Conservation (phyloP, 2,888 invertebrate genomes). For the Epinotia demarniana region DNA sequence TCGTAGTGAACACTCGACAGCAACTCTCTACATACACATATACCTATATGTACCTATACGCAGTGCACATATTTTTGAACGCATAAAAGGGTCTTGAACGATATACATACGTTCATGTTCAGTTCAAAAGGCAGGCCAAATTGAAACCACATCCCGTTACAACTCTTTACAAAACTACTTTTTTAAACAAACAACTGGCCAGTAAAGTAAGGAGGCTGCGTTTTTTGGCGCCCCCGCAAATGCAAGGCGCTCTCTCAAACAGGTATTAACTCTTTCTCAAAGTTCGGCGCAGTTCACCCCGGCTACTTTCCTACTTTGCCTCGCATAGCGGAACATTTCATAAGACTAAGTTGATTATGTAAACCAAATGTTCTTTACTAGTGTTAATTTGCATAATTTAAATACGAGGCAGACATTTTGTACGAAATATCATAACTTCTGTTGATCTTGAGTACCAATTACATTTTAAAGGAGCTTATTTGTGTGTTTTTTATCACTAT, state of each 20-base stretch:
- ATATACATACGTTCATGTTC: no score
- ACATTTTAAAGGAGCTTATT: no score
- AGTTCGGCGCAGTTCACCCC: neutral
- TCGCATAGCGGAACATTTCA: constrained; percentile 4
- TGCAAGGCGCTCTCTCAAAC: neutral
- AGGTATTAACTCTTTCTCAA: neutral
- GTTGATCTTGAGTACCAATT: neutral
- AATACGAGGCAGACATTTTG: neutral
- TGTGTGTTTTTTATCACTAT: no score
- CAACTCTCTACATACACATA: no score
- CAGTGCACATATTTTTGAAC: no score
- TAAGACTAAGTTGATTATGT: constrained; percentile 1
- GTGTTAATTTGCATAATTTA: neutral
- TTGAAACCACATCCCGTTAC: neutral
- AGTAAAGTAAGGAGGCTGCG: neutral
- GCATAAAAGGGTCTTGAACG: no score
- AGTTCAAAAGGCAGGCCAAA: neutral
- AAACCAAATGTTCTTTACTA: neutral
- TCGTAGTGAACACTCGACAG: no score
- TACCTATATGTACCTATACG: no score
- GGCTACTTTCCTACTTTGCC: neutral
- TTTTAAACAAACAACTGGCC: neutral
- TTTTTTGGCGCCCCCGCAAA: neutral
- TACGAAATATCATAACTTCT: neutral
- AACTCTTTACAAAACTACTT: neutral